A percentile compares a stretch with the other conserved stretches of the same genome.
Evolutionary conservation across 2,888 invertebrate species (phyloP).

Genomic region (Eulithis testata): DNA sequence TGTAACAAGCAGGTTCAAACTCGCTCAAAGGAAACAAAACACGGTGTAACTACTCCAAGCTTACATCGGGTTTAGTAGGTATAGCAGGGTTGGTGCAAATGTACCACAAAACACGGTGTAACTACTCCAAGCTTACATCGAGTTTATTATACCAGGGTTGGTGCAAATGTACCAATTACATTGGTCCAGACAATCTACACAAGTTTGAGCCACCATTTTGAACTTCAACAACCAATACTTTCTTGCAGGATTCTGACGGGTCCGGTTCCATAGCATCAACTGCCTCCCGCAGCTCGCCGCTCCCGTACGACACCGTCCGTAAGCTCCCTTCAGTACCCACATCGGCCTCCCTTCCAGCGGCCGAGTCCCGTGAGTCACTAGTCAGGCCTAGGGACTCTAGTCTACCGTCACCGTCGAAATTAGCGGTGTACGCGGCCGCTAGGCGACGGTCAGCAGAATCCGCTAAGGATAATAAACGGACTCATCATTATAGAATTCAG

Average conservation of each 20-base stretch:
- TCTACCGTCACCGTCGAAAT: constrained; percentile 86
- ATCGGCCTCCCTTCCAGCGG: constrained; percentile 79
- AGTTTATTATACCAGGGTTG: no score
- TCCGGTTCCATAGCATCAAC: constrained; percentile 78
- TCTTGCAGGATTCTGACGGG: constrained; percentile 71
- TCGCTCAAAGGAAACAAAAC: no score
- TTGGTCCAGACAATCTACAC: no score
- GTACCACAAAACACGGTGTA: no score
- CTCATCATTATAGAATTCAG: constrained; percentile 90
- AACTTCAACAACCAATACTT: not conserved
- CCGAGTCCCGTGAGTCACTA: constrained; percentile 79
- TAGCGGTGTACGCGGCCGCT: constrained; percentile 84
- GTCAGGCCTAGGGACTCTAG: constrained; percentile 77
- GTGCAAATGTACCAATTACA: no score
- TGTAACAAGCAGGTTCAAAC: no score
- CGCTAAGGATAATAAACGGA: constrained; percentile 83
- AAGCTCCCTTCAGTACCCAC: constrained; percentile 79
- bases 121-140: no score
- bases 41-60: no score
- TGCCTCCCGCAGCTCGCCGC: constrained; percentile 74
- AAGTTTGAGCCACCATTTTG: no score
- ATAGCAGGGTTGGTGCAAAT: no score
- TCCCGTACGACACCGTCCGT: constrained; percentile 76
- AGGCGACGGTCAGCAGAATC: constrained; percentile 84
- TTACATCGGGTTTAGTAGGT: no score